Conservation (phyloP, 2,113 vertebrate species). For the Apteryx owenii region DNA sequence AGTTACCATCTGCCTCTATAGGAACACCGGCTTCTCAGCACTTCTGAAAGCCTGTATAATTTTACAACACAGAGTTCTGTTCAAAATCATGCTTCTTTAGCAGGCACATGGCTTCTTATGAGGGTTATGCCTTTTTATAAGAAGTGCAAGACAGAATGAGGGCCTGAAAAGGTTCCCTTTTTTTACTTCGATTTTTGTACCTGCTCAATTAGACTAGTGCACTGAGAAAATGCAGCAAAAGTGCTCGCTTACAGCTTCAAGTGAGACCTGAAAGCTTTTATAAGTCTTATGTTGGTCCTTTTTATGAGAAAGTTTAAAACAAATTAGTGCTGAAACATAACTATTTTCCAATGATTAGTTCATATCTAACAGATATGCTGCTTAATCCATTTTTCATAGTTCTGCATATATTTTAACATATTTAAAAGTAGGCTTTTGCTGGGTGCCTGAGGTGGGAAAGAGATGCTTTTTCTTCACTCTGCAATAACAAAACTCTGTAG, state of each 20-base stretch:
- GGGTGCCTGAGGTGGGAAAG: not conserved
- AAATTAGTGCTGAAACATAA: not conserved
- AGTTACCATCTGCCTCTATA: not conserved
- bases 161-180: not conserved
- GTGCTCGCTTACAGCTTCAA: not conserved
- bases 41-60: not conserved
- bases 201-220: not conserved
- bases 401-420: not conserved
- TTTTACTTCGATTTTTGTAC: not conserved
- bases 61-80: not conserved
- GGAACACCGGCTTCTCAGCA: not conserved
- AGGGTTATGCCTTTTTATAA: not conserved
- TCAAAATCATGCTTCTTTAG: not conserved
- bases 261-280: not conserved
- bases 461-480: not conserved
- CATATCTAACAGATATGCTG: not conserved
- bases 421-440: not conserved
- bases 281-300: not conserved
- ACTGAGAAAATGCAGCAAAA: not conserved
- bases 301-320: not conserved
- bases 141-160: not conserved
- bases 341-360: not conserved
- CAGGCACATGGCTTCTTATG: not conserved
- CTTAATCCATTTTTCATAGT: not conserved
- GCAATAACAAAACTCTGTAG: not conserved